Evolutionary conservation across 2,113 vertebrate species (phyloP).

Genomic region (Solea senegalensis): DNA sequence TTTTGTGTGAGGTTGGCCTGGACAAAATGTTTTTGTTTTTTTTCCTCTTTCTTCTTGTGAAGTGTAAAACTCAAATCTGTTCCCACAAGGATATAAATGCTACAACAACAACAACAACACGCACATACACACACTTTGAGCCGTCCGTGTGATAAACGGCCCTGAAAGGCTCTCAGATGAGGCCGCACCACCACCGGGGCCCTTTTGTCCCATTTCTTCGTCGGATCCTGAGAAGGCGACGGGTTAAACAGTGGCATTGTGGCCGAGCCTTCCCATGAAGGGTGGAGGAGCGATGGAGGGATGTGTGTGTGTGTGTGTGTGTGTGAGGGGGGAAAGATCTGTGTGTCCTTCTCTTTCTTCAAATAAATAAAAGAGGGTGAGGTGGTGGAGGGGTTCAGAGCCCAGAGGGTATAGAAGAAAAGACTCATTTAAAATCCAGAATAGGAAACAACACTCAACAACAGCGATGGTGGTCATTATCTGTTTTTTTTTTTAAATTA

Average conservation of each 20-base stretch:
- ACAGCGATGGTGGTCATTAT: conserved; percentile 51
- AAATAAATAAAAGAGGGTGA: conserved; percentile 44
- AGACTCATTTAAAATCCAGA: conserved; percentile 36
- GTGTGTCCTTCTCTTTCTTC: conserved; percentile 48
- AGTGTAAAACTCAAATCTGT: not conserved
- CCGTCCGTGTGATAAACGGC: conserved; percentile 24
- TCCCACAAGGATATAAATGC: conserved; percentile 31
- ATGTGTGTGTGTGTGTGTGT: conserved; percentile 3
- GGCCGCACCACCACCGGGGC: conserved; percentile 1
- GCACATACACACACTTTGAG: conserved; percentile 6
- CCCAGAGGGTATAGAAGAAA: conserved; percentile 40
- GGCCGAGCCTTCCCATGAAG: conserved; percentile 46
- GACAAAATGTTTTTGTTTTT: not conserved
- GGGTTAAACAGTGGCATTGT: conserved; percentile 57
- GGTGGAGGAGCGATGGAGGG: conserved; percentile 33
- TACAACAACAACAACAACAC: conserved; percentile 2
- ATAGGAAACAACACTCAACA: conserved; percentile 55
- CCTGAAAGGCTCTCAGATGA: conserved; percentile 34
- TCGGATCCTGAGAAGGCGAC: conserved; percentile 23
- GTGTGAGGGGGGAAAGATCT: conserved; percentile 33
- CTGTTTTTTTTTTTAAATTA: conserved; percentile 32
- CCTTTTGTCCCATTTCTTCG: conserved; percentile 52
- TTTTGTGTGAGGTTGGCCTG: not conserved
- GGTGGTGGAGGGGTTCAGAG: not conserved
- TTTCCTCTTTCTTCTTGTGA: not conserved